These are phyloP conservation scores for Ditylenchus dipsaci DNA, from an alignment of 1,140 invertebrate genomes.

Conservation along the genomic window DNA sequence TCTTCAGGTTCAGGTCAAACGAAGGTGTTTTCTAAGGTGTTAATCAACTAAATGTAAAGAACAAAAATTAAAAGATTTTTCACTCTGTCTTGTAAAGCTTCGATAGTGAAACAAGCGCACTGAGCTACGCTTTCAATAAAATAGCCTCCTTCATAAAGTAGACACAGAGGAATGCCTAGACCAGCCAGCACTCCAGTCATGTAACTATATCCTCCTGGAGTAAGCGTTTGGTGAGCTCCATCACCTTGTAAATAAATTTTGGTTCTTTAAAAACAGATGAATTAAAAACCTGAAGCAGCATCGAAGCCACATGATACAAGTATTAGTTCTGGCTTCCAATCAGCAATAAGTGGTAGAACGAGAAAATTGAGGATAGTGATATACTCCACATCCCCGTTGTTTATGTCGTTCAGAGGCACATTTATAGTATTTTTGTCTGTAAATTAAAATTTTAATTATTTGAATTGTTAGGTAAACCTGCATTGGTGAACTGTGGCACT, in stretches of 20 bases:
- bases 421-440: slow-evolving; percentile 54
- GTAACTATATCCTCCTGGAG: slow-evolving; percentile 60
- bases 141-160: slow-evolving; percentile 53
- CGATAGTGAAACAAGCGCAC: slow-evolving; percentile 16
- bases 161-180: slow-evolving; percentile 40
- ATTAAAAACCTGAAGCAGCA: slow-evolving; percentile 58
- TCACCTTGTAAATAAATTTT: background rate
- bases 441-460: background rate
- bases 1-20: background rate
- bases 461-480: slow-evolving; percentile 1
- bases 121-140: slow-evolving; percentile 42
- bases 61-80: background rate
- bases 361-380: slow-evolving; percentile 60
- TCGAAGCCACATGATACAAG: slow-evolving; percentile 58
- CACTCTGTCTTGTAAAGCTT: slow-evolving; percentile 27
- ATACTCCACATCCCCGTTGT: slow-evolving; percentile 61
- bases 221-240: slow-evolving; percentile 39
- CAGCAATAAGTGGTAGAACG: slow-evolving; percentile 61
- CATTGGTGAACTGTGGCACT: slow-evolving; percentile 73
- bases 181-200: slow-evolving; percentile 61
- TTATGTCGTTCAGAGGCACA: slow-evolving; percentile 52
- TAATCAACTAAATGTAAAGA: background rate
- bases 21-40: background rate
- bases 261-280: too few relatives aligned
- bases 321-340: slow-evolving; percentile 58